These are phyloP conservation scores for Nasonovia ribisnigri DNA, from an alignment of 2,888 invertebrate species.

Conservation along the genomic window DNA sequence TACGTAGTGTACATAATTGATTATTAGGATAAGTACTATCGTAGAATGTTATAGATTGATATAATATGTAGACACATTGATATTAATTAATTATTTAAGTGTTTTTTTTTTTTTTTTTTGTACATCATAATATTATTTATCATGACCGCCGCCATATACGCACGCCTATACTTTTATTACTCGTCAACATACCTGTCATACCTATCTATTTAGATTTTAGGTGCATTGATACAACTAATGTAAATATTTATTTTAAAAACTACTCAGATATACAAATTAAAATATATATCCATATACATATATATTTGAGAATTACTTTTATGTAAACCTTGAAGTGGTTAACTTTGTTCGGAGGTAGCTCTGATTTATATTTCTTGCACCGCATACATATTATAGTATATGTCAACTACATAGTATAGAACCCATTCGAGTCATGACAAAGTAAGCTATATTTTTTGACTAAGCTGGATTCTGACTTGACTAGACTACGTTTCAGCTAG, in stretches of 20 bases:
- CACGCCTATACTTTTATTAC: background rate
- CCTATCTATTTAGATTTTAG: background rate
- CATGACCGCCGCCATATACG: background rate
- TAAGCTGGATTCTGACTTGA: background rate
- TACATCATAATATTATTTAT: background rate
- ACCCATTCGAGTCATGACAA: background rate
- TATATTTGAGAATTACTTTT: background rate
- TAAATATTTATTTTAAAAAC: background rate
- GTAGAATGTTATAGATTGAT: background rate
- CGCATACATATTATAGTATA: background rate
- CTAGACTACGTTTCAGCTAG: background rate
- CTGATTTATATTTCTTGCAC: background rate
- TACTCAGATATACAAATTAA: background rate
- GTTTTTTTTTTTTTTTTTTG: background rate
- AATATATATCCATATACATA: background rate
- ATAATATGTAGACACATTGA: background rate
- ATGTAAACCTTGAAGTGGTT: background rate
- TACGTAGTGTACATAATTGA: background rate
- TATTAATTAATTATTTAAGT: background rate
- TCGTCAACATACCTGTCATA: background rate
- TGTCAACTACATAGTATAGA: background rate
- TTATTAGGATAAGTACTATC: background rate
- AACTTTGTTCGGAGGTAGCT: background rate
- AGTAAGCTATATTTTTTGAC: background rate
- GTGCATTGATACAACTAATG: background rate